These are phyloP conservation scores for Cheilosia impressa DNA, from an alignment of 2,888 invertebrate genomes.

Conservation along the genomic window DNA sequence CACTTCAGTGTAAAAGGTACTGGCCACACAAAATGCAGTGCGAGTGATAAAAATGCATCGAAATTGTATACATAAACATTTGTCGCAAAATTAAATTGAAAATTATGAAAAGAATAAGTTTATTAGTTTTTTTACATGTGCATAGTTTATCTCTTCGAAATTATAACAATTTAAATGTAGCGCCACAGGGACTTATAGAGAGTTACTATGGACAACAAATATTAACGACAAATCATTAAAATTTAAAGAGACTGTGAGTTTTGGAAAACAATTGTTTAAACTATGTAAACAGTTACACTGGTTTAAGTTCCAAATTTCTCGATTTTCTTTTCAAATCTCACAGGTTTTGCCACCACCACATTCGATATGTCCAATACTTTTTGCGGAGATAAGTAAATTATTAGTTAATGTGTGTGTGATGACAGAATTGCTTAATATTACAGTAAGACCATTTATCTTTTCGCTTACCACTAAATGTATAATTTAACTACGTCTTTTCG, in stretches of 20 bases:
- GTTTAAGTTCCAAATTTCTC: not conserved
- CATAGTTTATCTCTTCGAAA: too few relatives aligned
- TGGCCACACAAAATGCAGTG: not conserved
- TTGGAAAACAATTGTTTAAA: too few relatives aligned
- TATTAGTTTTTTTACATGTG: too few relatives aligned
- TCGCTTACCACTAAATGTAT: constrained; percentile 51
- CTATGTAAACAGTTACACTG: too few relatives aligned
- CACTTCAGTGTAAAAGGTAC: not conserved
- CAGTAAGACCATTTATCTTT: constrained; percentile 36
- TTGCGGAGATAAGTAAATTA: not conserved
- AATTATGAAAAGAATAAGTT: too few relatives aligned
- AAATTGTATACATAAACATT: too few relatives aligned
- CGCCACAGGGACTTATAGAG: too few relatives aligned
- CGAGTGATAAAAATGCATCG: not conserved
- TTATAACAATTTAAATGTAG: too few relatives aligned
- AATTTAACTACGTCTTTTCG: constrained; percentile 65
- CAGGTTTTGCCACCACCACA: not conserved
- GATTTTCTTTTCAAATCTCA: not conserved
- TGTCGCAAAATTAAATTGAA: too few relatives aligned
- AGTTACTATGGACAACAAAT: too few relatives aligned
- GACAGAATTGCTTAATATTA: constrained; percentile 42
- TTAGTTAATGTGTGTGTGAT: constrained; percentile 20
- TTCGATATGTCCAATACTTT: constrained; percentile 6
- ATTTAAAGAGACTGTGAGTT: too few relatives aligned
- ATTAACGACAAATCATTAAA: too few relatives aligned